Evolutionary conservation across 2,113 vertebrate genomes (phyloP).

Genomic region (Tauraco erythrolophus): DNA sequence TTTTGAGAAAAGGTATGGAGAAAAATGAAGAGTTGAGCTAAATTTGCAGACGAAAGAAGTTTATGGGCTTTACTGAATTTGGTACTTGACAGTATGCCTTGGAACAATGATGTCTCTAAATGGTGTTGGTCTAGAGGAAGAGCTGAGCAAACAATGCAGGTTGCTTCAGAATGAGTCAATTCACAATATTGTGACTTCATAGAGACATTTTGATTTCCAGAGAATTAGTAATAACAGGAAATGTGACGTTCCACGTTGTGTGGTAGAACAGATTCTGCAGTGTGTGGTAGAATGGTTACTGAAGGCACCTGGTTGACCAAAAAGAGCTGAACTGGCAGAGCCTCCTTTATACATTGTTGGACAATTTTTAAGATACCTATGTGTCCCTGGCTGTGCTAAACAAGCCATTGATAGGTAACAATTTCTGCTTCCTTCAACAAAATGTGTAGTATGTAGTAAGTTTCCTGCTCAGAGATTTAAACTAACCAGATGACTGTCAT

Average conservation of each 20-base stretch:
- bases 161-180: neutral
- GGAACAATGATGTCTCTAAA: neutral
- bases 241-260: neutral
- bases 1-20: rapidly evolving
- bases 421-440: neutral
- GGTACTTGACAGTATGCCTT: rapidly evolving
- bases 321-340: neutral
- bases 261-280: neutral
- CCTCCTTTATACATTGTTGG: neutral
- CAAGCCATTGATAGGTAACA: neutral
- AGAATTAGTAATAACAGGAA: neutral
- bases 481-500: neutral
- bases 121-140: neutral
- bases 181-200: neutral
- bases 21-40: neutral
- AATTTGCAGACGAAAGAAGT: neutral
- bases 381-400: neutral
- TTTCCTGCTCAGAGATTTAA: neutral
- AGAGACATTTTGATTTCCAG: neutral
- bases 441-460: neutral
- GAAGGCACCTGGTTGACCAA: neutral
- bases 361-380: neutral
- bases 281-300: neutral
- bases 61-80: neutral
- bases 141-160: neutral